Conservation (phyloP, 2,113 vertebrate species). For the Platichthys flesus region DNA sequence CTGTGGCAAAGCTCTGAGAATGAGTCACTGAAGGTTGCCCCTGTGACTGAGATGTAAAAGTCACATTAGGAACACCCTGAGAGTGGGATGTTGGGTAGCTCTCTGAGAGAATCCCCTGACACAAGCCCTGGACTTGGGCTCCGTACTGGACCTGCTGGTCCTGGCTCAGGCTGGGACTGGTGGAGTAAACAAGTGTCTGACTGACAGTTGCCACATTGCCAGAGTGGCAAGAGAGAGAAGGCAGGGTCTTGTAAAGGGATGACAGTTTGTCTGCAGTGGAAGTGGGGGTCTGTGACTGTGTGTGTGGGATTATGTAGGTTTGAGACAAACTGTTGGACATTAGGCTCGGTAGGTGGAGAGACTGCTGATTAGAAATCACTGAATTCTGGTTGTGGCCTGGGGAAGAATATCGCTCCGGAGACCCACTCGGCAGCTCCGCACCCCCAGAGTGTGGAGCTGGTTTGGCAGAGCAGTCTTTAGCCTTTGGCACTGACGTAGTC, state of each 20-base stretch:
- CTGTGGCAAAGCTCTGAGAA: conserved; percentile 90
- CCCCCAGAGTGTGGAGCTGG: conserved; percentile 84
- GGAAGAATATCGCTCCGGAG: conserved; percentile 91
- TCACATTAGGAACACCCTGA: conserved; percentile 91
- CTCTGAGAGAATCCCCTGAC: conserved; percentile 89
- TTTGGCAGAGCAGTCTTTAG: conserved; percentile 88
- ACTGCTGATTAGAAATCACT: conserved; percentile 93
- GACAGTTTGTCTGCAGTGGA: conserved; percentile 90
- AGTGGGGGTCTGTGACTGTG: conserved; percentile 89
- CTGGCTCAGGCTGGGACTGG: conserved; percentile 83
- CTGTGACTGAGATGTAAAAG: conserved; percentile 92
- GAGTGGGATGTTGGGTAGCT: conserved; percentile 91
- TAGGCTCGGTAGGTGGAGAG: conserved; percentile 90
- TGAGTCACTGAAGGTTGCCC: conserved; percentile 88
- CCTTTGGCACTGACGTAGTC: conserved; percentile 84
- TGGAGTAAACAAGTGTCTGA: conserved; percentile 88
- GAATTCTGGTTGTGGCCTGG: conserved; percentile 91
- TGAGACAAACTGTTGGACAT: conserved; percentile 91
- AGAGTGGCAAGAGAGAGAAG: conserved; percentile 89
- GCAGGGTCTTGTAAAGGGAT: conserved; percentile 90
- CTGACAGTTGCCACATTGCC: conserved; percentile 87
- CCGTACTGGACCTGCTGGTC: conserved; percentile 85
- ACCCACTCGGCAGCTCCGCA: conserved; percentile 84
- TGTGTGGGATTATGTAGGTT: conserved; percentile 88
- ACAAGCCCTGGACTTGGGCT: conserved; percentile 88